Evolutionary conservation across 2,888 invertebrate genomes (phyloP), one percentile per base, ranked within the genome.

Genomic region (Limnephilus marmoratus): DNA sequence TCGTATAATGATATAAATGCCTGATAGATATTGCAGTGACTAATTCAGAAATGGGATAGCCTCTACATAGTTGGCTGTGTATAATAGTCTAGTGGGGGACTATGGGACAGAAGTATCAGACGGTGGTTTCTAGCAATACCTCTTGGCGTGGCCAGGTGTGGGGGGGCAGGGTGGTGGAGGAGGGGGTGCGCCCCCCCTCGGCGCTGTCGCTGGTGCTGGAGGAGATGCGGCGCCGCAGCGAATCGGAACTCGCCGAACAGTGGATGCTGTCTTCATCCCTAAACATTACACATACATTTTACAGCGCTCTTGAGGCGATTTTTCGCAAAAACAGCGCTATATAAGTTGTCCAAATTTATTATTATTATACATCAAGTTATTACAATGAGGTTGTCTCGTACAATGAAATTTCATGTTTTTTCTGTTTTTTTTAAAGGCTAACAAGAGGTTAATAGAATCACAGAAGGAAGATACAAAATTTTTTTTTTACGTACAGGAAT

Each of bases 81-180:
- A 3, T 49, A 49, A 7, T 68, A 68, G n/a, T n/a, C 68, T 68
- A 68, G 68, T 68, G 68, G 24, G 24, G 9, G 68, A 68, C 24
- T 68, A 68, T n/a, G 68, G 68, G 68, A 68, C 24, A 68, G 24
- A 49, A 49, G 49, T 9, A 34, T 92, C 92, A 94, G 85, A 94
- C 94, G 92, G 94, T 94, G 45, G 94, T 94, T 91, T 94, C 94
- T 90, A 94, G 93, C 85, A 94, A 93, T 94, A 94, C 94, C 94
- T 94, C 93, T 93, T 93, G 93, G 85, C 93, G 90, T 24, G 94
- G 93, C 93, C 93, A 93, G 24, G 94, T 93, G 90, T 94, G 93
- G 37, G 94, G 92, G 1, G 93, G 93, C 31, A 91, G 80, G n/a
- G 91, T 86, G 81, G 92, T 81, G 85, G 86, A 68, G 80, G 87